Evolutionary conservation across 2,888 invertebrate species (phyloP).

Genomic region (Phasia obesa): DNA sequence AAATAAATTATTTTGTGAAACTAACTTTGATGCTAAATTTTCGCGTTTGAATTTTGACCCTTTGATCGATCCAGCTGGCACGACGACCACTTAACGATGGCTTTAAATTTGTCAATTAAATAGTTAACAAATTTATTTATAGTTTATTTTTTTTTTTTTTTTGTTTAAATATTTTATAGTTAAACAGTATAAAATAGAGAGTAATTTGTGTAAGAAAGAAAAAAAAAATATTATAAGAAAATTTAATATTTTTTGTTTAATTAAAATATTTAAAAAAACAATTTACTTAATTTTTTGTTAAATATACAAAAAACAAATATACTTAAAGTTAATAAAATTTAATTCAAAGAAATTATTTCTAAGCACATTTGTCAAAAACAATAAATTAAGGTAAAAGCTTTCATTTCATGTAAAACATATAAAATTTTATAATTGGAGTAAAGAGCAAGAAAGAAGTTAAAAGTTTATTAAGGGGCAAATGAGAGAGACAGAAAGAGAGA

Average conservation of each 20-base stretch:
- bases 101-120: constrained; percentile 77
- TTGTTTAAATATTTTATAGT: constrained; percentile 39
- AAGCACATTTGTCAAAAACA: constrained; percentile 29
- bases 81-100: constrained; percentile 83
- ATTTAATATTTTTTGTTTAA: constrained; percentile 23
- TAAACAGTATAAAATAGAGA: constrained; percentile 49
- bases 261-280: constrained; percentile 43
- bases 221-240: constrained; percentile 48
- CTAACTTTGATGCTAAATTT: constrained; percentile 83
- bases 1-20: constrained; percentile 75
- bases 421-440: background rate
- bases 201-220: constrained; percentile 67
- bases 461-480: background rate
- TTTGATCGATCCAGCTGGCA: constrained; percentile 83
- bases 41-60: constrained; percentile 83
- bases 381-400: constrained; percentile 14
- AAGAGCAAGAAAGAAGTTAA: background rate
- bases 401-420: constrained; percentile 1
- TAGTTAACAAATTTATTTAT: constrained; percentile 66
- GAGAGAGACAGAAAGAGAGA: constrained; percentile 15
- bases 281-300: constrained; percentile 40
- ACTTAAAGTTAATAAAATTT: constrained; percentile 31
- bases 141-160: constrained; percentile 53
- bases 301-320: constrained; percentile 38
- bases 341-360: background rate